These are phyloP conservation scores for Agrochola macilenta DNA, from an alignment of 2,888 invertebrate species.

Conservation along the genomic window DNA sequence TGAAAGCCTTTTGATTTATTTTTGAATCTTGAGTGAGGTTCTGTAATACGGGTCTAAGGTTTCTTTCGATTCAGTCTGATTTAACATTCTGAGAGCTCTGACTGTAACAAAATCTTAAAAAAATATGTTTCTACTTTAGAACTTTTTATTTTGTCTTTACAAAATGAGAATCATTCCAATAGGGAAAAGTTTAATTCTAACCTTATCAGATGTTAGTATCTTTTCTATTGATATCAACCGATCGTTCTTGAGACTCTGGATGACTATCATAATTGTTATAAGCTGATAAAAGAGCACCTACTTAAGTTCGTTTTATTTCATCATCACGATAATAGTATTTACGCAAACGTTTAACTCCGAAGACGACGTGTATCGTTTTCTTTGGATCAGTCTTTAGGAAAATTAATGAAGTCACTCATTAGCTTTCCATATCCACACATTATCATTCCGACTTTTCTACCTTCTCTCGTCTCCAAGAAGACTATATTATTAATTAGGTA, in stretches of 20 bases:
- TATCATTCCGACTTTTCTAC: background rate
- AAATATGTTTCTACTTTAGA: background rate
- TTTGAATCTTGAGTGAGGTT: no score
- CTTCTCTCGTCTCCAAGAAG: background rate
- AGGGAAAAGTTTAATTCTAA: constrained; percentile 1
- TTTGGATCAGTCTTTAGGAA: background rate
- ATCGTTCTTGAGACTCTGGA: constrained; percentile 17
- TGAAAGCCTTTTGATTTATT: no score
- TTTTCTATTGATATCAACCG: constrained; percentile 29
- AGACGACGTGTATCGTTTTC: no score
- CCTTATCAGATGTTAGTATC: constrained; percentile 13
- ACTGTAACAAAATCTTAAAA: background rate
- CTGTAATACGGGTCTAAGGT: no score
- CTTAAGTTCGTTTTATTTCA: constrained; percentile 13
- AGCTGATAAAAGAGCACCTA: constrained; percentile 17
- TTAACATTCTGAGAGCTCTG: background rate
- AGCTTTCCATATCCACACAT: background rate
- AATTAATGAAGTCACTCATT: background rate
- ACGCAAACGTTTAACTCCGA: background rate
- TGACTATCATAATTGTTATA: constrained; percentile 17
- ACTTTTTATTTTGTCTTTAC: background rate
- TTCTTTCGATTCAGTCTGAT: background rate
- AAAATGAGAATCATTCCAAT: constrained; percentile 14
- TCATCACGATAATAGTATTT: constrained; percentile 1
- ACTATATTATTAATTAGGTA: no score